phyloP scores from a whole-genome alignment of 2,888 invertebrate species.

The Agrilus cyanescens region DNA sequence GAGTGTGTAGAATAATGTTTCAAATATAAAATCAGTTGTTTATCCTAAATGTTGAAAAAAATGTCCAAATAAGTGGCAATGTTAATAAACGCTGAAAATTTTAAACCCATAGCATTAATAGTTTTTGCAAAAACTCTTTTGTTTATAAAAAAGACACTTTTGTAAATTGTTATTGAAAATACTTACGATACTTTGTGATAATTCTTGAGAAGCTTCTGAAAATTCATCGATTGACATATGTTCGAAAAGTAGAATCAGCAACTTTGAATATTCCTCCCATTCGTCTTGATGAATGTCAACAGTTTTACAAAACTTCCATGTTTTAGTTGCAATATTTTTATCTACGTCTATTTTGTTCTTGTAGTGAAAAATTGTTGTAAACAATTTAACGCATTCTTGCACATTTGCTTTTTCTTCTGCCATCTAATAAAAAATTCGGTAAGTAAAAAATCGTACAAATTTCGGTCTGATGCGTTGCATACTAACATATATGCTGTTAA shows the following conservation, averaged over 20 bases:
- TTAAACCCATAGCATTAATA: too few species aligned
- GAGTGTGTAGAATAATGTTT: too few species aligned
- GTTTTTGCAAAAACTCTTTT: too few species aligned
- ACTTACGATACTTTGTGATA: slow-evolving; percentile 25
- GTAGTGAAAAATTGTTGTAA: slow-evolving; percentile 18
- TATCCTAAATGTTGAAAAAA: too few species aligned
- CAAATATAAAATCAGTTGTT: too few species aligned
- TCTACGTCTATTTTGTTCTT: slow-evolving; percentile 5
- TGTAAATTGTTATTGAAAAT: not conserved
- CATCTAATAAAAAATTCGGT: too few species aligned
- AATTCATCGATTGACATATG: slow-evolving; percentile 27
- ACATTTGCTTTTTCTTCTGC: slow-evolving; percentile 10
- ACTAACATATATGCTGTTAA: slow-evolving; percentile 13
- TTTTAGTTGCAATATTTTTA: slow-evolving; percentile 21
- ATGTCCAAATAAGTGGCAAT: too few species aligned
- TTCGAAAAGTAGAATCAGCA: slow-evolving; percentile 25
- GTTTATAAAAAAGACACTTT: too few species aligned
- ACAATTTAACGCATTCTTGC: slow-evolving; percentile 21
- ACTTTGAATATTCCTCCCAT: slow-evolving; percentile 24
- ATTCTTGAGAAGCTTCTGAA: slow-evolving; percentile 20
- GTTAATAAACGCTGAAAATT: too few species aligned
- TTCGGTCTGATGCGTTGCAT: too few species aligned
- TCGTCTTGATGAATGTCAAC: slow-evolving; percentile 14
- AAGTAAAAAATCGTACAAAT: not conserved
- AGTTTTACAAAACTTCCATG: slow-evolving; percentile 23